Evolutionary conservation across 2,888 invertebrate species (phyloP), one percentile per base, ranked within the genome.

Genomic region (Scaptomyza tumidula): DNA sequence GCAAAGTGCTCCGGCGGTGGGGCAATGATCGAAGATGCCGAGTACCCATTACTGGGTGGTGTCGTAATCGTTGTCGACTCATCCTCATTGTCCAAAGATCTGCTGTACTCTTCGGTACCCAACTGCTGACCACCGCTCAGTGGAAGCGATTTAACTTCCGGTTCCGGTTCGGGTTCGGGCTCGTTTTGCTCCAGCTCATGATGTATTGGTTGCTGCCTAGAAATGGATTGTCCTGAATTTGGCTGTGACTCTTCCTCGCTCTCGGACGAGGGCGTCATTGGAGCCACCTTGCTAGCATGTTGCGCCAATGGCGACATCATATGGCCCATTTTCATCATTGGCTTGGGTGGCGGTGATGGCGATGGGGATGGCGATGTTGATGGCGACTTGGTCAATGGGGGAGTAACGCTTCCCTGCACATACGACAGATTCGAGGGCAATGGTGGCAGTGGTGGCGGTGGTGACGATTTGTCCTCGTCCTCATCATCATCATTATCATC

Each of bases 21-120:
- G 3, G 90, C 88, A 56, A 91, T 80, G 11, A 90, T 86, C 11
- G 90, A 89, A n/a, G 91, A 91, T 10, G 84, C 90, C 6, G 91
- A 91, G 49, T 89, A 91, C 1, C 91, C 91, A 65, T 91, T 91
- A 63, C 91, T 91, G 0, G 91, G 90, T n/a, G 91, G 91, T 3
- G 91, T 91, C 6, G 91, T 91, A 19, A 91, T 91, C 35, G 91
- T 91, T 3, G 91, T 91, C 2, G 91, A 91, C 70, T 91, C 91
- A 65, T 91, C 91, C 50, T 91, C 91, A 52, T 89, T 90, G 50
- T 85, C 85, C 4, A 87, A 54, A 1, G 90, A 90, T 54, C 88
- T 78, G 29, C 86, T 90, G 44, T 83, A 86, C 14, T 90, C 90
- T 33, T 88, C 88, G 11, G 73, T 70, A 24, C 64, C 78, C 44